Evolutionary conservation across 2,113 vertebrate genomes (phyloP).

Genomic region (Cacatua alba): DNA sequence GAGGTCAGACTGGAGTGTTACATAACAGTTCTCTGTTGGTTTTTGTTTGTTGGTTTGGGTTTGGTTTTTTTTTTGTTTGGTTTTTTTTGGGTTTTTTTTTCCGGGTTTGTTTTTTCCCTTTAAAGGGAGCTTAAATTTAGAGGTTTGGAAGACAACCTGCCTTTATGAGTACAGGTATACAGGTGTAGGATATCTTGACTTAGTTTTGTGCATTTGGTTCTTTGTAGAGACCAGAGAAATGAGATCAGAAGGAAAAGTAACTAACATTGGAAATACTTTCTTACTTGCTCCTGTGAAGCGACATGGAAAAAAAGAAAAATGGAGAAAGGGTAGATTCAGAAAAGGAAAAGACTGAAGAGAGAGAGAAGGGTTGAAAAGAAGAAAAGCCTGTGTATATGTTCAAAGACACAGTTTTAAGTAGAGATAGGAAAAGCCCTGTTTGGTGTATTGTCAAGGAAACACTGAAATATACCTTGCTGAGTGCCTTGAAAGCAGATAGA

Average conservation of each 20-base stretch:
- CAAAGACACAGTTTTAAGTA: neutral
- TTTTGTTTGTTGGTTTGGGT: neutral
- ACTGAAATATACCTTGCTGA: neutral
- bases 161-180: neutral
- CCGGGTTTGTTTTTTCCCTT: neutral
- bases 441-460: neutral
- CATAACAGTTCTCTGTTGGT: neutral
- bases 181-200: neutral
- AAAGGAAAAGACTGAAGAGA: neutral
- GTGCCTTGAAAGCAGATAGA: neutral
- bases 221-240: neutral
- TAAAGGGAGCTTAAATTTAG: neutral
- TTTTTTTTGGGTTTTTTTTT: neutral
- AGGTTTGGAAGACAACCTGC: neutral
- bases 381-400: neutral
- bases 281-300: neutral
- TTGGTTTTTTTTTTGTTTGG: neutral
- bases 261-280: neutral
- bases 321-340: neutral
- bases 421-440: neutral
- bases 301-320: neutral
- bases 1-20: neutral
- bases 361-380: neutral
- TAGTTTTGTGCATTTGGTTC: neutral
- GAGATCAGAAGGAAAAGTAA: neutral